phyloP scores from a whole-genome alignment of 2,113 vertebrate genomes.

The Glareola pratincola region DNA sequence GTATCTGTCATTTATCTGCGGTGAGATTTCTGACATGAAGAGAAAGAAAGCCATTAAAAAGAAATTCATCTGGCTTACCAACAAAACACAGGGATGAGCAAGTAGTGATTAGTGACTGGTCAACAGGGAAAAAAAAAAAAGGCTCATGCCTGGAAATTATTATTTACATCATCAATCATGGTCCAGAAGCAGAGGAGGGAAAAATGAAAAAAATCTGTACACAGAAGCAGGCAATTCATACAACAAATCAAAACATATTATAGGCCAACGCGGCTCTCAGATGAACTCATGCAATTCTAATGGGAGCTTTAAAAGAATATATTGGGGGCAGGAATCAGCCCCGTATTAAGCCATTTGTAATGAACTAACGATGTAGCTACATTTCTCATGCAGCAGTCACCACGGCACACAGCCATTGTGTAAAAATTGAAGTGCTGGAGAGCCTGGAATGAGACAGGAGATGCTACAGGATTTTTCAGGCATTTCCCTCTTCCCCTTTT shows the following conservation, averaged over 20 bases:
- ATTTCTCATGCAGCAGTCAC: not conserved
- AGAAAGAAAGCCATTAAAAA: slow-evolving; percentile 28
- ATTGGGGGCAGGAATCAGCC: not conserved
- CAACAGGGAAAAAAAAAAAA: not conserved
- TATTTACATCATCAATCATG: not conserved
- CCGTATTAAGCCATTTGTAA: not conserved
- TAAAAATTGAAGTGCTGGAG: not conserved
- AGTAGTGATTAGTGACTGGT: slow-evolving; percentile 12
- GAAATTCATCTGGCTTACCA: slow-evolving; percentile 32
- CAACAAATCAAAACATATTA: not conserved
- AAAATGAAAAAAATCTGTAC: not conserved
- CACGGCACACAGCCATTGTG: not conserved
- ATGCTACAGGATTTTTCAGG: not conserved
- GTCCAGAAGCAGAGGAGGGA: not conserved
- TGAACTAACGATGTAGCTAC: not conserved
- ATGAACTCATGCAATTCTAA: not conserved
- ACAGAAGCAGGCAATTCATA: not conserved
- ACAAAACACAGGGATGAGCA: slow-evolving; percentile 14
- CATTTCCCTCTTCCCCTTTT: not conserved
- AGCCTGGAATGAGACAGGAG: not conserved
- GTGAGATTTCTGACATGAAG: slow-evolving; percentile 12
- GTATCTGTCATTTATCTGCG: not conserved
- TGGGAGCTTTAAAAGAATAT: not conserved
- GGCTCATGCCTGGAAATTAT: not conserved
- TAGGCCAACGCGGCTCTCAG: not conserved